These are phyloP conservation scores for Drosophila ironensis DNA, from an alignment of 1,140 invertebrate genomes.

Conservation along the genomic window DNA sequence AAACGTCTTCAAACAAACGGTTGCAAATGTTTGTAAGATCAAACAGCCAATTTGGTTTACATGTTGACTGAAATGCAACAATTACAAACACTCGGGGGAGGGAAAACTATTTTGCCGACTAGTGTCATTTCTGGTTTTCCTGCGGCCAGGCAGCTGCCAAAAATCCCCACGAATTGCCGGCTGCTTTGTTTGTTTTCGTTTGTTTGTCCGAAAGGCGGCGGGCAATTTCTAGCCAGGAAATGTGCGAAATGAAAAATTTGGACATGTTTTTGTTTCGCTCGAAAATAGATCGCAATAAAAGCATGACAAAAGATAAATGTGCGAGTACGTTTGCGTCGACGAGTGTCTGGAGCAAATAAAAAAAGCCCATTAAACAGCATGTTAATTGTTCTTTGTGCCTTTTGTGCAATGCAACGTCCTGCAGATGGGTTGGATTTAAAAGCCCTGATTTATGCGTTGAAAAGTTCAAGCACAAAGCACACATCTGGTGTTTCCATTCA, in stretches of 20 bases:
- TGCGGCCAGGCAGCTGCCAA: constrained; percentile 58
- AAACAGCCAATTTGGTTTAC: too few relatives aligned
- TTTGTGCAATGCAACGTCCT: too few relatives aligned
- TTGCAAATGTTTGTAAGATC: too few relatives aligned
- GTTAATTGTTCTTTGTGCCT: constrained; percentile 42
- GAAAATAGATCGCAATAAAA: constrained; percentile 43
- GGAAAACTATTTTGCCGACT: not conserved
- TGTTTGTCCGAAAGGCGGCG: constrained; percentile 45
- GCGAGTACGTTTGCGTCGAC: constrained; percentile 1
- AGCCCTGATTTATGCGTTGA: not conserved
- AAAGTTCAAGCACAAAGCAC: too few relatives aligned
- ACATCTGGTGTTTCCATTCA: too few relatives aligned
- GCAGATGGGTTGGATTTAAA: too few relatives aligned
- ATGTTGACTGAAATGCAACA: too few relatives aligned
- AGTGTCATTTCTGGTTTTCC: constrained; percentile 31
- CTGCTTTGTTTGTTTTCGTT: constrained; percentile 62
- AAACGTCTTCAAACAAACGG: too few relatives aligned
- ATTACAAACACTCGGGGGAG: too few relatives aligned
- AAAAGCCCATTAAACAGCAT: constrained; percentile 23
- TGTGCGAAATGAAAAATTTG: constrained; percentile 19
- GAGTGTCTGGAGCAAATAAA: constrained; percentile 29
- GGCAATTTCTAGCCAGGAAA: constrained; percentile 27
- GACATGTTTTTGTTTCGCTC: constrained; percentile 34
- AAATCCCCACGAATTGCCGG: constrained; percentile 47
- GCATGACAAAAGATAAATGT: constrained; percentile 35